These are phyloP conservation scores for Molossus molossus DNA, from an alignment of 2,797 vertebrate species.

Conservation along the genomic window DNA sequence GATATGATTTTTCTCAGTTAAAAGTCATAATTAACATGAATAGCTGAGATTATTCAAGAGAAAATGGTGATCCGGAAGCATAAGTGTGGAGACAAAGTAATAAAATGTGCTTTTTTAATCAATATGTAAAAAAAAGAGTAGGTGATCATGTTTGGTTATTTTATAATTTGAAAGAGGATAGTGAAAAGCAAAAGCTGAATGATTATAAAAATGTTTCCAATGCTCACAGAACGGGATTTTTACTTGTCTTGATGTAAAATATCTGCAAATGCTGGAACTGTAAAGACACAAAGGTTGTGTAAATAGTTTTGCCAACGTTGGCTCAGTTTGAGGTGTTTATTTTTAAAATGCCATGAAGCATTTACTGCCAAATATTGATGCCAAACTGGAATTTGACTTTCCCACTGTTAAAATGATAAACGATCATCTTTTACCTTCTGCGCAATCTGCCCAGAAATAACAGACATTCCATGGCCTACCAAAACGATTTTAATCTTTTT, in stretches of 20 bases:
- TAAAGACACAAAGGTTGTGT: slow-evolving; percentile 1
- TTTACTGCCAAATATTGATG: slow-evolving; percentile 71
- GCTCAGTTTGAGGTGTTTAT: slow-evolving; percentile 56
- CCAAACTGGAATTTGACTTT: slow-evolving; percentile 71
- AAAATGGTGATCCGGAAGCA: neutral
- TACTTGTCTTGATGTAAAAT: neutral
- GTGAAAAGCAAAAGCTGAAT: neutral
- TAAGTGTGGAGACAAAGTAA: slow-evolving; percentile 6
- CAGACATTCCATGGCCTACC: neutral
- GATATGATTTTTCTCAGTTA: neutral
- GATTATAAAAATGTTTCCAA: neutral
- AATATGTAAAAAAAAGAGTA: neutral
- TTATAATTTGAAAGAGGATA: neutral
- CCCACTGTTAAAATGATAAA: slow-evolving; percentile 67
- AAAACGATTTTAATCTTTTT: slow-evolving; percentile 51
- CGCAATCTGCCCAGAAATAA: slow-evolving; percentile 49
- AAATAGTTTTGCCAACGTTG: slow-evolving; percentile 73
- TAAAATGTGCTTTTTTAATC: neutral
- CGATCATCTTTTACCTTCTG: slow-evolving; percentile 70
- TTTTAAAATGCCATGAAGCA: slow-evolving; percentile 65
- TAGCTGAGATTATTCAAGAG: neutral
- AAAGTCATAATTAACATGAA: slow-evolving; percentile 27
- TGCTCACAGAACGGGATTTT: neutral
- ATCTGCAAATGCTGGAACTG: slow-evolving; percentile 14
- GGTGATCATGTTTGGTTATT: neutral